phyloP scores from a whole-genome alignment of 2,888 invertebrate genomes.

The Lycia hirtaria region DNA sequence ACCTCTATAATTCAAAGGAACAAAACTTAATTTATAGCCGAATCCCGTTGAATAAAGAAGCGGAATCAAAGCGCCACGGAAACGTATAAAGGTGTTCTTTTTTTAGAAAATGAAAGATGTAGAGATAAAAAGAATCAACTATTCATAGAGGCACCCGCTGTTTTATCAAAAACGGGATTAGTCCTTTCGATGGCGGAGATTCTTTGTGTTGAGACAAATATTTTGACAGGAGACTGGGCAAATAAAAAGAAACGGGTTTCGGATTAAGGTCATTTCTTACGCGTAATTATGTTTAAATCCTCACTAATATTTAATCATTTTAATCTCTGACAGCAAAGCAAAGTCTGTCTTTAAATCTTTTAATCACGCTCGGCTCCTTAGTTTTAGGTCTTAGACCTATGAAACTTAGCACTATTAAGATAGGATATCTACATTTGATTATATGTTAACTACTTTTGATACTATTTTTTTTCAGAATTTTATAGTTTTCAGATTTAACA shows the following conservation, averaged over 20 bases:
- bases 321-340: conserved; percentile 36
- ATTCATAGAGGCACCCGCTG: conserved; percentile 81
- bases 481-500: no score
- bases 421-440: no score
- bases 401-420: no score
- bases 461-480: no score
- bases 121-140: conserved; percentile 76
- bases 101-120: conserved; percentile 63
- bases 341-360: conserved; percentile 18
- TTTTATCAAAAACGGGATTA: conserved; percentile 82
- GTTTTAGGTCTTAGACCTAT: conserved; percentile 5
- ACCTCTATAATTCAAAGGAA: conserved; percentile 82
- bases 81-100: conserved; percentile 71
- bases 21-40: conserved; percentile 81
- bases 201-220: conserved; percentile 71
- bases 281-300: conserved; percentile 56
- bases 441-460: no score
- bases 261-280: conserved; percentile 65
- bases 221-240: conserved; percentile 75
- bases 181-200: conserved; percentile 66
- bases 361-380: conserved; percentile 22
- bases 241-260: conserved; percentile 63
- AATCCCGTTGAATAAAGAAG: conserved; percentile 81
- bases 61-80: conserved; percentile 80
- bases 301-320: conserved; percentile 32